Percentiles rank a stretch among this genome's conserved stretches.
phyloP scores from a whole-genome alignment of 1,140 invertebrate genomes.

The Prorops nasuta region DNA sequence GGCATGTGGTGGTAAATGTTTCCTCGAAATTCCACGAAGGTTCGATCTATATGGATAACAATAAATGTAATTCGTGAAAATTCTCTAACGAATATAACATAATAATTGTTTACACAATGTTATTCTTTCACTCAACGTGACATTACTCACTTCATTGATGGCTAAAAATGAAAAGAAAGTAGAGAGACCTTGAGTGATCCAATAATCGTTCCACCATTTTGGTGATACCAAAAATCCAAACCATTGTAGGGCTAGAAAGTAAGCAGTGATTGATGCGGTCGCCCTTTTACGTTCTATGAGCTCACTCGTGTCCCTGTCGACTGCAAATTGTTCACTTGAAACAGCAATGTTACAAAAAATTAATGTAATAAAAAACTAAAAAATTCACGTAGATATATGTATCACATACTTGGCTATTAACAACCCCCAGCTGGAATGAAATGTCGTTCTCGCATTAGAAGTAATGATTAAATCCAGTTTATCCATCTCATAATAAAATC shows the following conservation, averaged over 20 bases:
- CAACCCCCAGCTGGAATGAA: no score
- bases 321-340: not conserved
- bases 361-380: not conserved
- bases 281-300: not conserved
- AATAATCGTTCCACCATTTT: constrained; percentile 52
- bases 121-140: no score
- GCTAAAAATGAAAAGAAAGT: no score
- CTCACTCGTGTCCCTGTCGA: not conserved
- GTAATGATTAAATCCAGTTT: constrained; percentile 56
- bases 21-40: constrained; percentile 9
- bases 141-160: no score
- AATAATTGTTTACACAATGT: not conserved
- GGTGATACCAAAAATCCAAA: constrained; percentile 52
- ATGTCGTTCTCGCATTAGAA: constrained; percentile 36
- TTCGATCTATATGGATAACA: constrained; percentile 11
- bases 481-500: constrained; percentile 23
- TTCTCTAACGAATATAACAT: not conserved
- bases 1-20: not conserved
- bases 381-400: not conserved
- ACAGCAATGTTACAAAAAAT: not conserved
- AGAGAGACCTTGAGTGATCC: constrained; percentile 59
- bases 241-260: constrained; percentile 60
- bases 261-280: constrained; percentile 46
- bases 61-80: not conserved
- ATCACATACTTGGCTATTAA: constrained; percentile 22